Conservation (phyloP, 2,113 vertebrate genomes). For the Lamprotornis superbus region DNA sequence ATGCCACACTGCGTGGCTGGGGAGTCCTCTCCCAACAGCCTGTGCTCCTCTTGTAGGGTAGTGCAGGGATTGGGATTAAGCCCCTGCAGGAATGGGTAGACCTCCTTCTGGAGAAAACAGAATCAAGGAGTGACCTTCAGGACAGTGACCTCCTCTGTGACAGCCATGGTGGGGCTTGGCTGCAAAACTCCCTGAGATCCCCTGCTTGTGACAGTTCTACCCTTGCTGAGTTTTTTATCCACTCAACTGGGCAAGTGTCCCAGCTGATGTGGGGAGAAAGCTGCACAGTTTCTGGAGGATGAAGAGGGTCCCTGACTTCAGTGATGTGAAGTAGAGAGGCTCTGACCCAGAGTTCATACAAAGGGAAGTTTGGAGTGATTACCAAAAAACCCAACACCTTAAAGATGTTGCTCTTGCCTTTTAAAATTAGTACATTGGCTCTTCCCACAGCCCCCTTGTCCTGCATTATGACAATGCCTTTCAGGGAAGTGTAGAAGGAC, state of each 20-base stretch:
- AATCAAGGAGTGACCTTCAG: not conserved
- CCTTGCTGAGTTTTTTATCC: not conserved
- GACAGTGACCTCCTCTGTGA: not conserved
- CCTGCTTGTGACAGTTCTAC: not conserved
- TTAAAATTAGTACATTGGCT: not conserved
- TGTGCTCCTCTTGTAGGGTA: not conserved
- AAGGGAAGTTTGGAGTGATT: not conserved
- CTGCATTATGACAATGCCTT: not conserved
- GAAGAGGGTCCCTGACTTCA: not conserved
- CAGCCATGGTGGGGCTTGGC: not conserved
- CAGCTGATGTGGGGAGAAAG: not conserved
- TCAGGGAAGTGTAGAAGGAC: not conserved
- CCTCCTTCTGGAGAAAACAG: not conserved
- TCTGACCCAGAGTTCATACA: not conserved
- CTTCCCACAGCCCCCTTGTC: not conserved
- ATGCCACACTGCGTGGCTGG: not conserved
- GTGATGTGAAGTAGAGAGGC: not conserved
- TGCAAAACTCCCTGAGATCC: not conserved
- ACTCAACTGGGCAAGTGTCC: not conserved
- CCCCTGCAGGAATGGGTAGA: not conserved
- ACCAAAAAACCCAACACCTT: not conserved
- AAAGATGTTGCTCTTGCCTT: not conserved
- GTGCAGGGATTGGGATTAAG: not conserved
- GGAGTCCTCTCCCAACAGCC: not conserved
- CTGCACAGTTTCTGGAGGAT: not conserved